These are phyloP conservation scores for Morone chrysops DNA, from an alignment of 2,113 vertebrate species.

Conservation along the genomic window DNA sequence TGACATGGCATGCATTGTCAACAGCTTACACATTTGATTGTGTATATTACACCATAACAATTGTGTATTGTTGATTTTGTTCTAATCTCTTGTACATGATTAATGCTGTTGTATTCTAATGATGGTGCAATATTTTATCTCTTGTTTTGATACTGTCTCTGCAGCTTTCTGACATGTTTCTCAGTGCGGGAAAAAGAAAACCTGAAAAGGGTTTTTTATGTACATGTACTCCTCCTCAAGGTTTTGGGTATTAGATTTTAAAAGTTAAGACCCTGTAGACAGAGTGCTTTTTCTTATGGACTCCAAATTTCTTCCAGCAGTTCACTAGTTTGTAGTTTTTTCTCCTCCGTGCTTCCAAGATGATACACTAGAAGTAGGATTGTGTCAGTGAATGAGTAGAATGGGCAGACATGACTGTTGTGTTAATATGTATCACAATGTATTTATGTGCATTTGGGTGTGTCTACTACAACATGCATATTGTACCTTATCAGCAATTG, in stretches of 20 bases:
- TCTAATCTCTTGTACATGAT: slow-evolving; percentile 78
- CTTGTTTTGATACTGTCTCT: slow-evolving; percentile 81
- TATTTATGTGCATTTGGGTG: slow-evolving; percentile 26
- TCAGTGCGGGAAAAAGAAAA: slow-evolving; percentile 22
- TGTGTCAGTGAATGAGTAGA: slow-evolving; percentile 48
- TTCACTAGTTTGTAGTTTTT: slow-evolving; percentile 69
- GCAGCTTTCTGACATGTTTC: slow-evolving; percentile 75
- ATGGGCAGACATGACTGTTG: slow-evolving; percentile 70
- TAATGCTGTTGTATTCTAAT: slow-evolving; percentile 81
- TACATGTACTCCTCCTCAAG: slow-evolving; percentile 58
- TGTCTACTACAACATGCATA: slow-evolving; percentile 36
- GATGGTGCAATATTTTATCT: slow-evolving; percentile 87
- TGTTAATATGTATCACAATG: slow-evolving; percentile 38
- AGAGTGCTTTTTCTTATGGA: slow-evolving; percentile 60
- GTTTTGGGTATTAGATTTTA: slow-evolving; percentile 56
- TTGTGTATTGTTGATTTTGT: slow-evolving; percentile 72
- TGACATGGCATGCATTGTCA: slow-evolving; percentile 78
- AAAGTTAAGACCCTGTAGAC: slow-evolving; percentile 38
- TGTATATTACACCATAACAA: slow-evolving; percentile 81
- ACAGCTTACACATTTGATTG: slow-evolving; percentile 77
- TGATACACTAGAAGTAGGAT: slow-evolving; percentile 52
- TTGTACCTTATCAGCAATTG: slow-evolving; percentile 45
- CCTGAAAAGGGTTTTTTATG: slow-evolving; percentile 57
- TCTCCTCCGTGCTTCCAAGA: slow-evolving; percentile 84
- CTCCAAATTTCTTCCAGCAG: slow-evolving; percentile 81